phyloP scores from a whole-genome alignment of 1,140 invertebrate species.

The Papilio xuthus region DNA sequence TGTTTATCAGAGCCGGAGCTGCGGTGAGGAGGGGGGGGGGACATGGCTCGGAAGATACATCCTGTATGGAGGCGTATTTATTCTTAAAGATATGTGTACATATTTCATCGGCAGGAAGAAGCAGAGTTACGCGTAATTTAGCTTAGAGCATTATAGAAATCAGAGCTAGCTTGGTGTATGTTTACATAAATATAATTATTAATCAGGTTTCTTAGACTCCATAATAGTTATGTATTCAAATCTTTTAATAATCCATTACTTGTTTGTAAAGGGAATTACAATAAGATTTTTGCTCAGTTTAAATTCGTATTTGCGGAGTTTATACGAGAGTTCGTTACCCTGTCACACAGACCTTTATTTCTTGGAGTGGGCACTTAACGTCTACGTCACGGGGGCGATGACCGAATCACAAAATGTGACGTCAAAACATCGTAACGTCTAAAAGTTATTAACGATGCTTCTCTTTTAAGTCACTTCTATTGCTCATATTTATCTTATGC shows the following conservation, averaged over 20 bases:
- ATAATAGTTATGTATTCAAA: not conserved
- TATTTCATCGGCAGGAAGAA: not conserved
- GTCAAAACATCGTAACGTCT: conserved; percentile 23
- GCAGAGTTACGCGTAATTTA: not conserved
- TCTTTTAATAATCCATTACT: not conserved
- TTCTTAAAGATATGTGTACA: not conserved
- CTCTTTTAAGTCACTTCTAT: not conserved
- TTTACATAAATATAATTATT: not conserved
- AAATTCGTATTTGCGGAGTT: conserved; percentile 3
- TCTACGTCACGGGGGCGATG: conserved; percentile 34
- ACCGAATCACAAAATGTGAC: conserved; percentile 31
- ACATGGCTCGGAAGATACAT: not conserved
- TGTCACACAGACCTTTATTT: conserved; percentile 38
- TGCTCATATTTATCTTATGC: not conserved
- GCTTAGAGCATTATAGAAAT: not conserved
- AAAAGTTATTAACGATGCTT: not conserved
- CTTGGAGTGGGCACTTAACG: conserved; percentile 28
- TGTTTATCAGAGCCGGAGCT: not conserved
- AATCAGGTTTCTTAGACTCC: not conserved
- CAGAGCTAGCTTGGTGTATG: not conserved
- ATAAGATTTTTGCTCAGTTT: not conserved
- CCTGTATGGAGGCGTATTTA: not conserved
- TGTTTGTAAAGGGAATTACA: not conserved
- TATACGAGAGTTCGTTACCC: conserved; percentile 18
- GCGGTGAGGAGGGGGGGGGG: not conserved